These are phyloP conservation scores for Apoda limacodes DNA, from an alignment of 2,888 invertebrate species.

Conservation along the genomic window DNA sequence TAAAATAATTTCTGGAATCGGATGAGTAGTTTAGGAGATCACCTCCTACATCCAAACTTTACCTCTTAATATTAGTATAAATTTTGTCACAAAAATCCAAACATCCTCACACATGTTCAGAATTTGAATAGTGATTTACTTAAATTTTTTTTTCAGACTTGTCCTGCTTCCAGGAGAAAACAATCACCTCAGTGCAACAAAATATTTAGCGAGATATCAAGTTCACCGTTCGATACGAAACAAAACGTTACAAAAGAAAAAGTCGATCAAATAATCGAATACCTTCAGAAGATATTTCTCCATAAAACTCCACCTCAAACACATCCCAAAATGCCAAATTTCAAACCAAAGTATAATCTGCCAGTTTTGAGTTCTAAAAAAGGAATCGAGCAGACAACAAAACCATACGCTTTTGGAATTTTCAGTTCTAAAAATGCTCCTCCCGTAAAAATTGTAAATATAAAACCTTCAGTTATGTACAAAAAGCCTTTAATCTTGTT, in stretches of 20 bases:
- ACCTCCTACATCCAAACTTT: too few relatives aligned
- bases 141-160: constrained; percentile 41
- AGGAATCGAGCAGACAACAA: too few relatives aligned
- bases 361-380: too few relatives aligned
- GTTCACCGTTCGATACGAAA: constrained; percentile 22
- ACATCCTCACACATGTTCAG: too few relatives aligned
- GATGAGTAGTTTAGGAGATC: too few relatives aligned
- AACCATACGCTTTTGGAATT: constrained; percentile 36
- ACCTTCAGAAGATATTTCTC: constrained; percentile 32
- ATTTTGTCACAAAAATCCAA: too few relatives aligned
- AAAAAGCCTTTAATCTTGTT: constrained; percentile 29
- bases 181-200: constrained; percentile 31
- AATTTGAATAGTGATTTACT: too few relatives aligned
- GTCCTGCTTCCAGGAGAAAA: constrained; percentile 36
- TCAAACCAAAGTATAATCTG: too few relatives aligned
- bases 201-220: constrained; percentile 32
- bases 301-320: too few relatives aligned
- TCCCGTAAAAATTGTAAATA: constrained; percentile 29
- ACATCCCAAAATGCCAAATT: too few relatives aligned
- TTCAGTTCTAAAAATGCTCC: constrained; percentile 31
- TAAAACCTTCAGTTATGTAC: constrained; percentile 24
- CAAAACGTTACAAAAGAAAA: constrained; percentile 23
- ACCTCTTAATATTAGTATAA: too few relatives aligned
- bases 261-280: constrained; percentile 25
- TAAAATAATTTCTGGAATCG: too few relatives aligned